Conservation (phyloP, 2,113 vertebrate species). For the Mirounga angustirostris region DNA sequence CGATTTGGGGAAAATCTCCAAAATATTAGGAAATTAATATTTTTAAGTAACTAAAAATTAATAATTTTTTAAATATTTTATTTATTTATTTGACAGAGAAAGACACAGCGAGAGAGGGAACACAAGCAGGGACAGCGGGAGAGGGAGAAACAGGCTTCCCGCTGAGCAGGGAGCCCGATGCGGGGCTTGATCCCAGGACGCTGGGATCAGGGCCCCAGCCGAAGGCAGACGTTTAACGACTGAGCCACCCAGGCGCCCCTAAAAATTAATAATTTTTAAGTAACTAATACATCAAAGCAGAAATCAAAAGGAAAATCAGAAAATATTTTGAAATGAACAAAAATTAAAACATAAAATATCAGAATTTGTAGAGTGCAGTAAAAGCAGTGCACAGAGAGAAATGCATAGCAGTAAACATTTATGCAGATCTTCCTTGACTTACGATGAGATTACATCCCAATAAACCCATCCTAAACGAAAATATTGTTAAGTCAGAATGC, state of each 20-base stretch:
- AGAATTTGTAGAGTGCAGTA: background rate
- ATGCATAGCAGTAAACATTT: background rate
- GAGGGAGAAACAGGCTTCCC: too few species aligned
- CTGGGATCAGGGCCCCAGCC: too few species aligned
- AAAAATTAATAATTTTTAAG: background rate
- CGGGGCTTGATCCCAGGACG: too few species aligned
- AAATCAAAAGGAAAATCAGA: background rate
- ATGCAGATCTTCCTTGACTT: background rate
- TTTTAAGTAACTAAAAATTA: background rate
- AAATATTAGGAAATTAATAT: constrained; percentile 25
- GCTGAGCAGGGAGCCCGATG: too few species aligned
- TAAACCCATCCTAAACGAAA: background rate
- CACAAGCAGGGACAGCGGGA: too few species aligned
- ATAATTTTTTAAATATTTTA: background rate
- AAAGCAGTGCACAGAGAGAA: background rate
- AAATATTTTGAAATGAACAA: constrained; percentile 23
- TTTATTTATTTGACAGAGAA: too few species aligned
- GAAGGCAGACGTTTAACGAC: too few species aligned
- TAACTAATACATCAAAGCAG: background rate
- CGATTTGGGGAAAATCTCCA: background rate
- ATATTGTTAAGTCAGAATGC: background rate
- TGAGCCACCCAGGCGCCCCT: background rate
- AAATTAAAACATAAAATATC: background rate
- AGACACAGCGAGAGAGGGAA: too few species aligned
- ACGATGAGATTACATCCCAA: background rate